phyloP scores from a whole-genome alignment of 1,140 invertebrate species.

The Callitettix versicolor region DNA sequence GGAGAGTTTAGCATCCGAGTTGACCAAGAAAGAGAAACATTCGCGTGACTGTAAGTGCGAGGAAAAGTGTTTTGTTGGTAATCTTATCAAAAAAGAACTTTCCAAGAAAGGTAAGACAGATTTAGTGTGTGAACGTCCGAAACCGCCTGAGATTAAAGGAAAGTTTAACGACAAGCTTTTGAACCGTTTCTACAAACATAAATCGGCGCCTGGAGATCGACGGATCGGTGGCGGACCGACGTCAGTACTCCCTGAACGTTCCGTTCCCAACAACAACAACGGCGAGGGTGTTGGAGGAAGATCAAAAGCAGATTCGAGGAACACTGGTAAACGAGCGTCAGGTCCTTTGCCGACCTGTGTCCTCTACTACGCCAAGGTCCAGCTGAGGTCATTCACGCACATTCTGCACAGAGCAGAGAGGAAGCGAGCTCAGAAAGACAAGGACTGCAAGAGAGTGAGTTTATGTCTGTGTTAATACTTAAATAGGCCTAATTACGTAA shows the following conservation, averaged over 20 bases:
- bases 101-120: neutral
- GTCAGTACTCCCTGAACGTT: no score
- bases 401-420: slow-evolving; percentile 12
- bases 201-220: no score
- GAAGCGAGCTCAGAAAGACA: neutral
- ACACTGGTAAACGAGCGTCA: no score
- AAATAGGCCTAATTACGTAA: no score
- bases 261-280: no score
- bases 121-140: slow-evolving; percentile 3
- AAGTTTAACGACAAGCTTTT: no score
- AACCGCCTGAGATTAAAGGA: slow-evolving; percentile 5
- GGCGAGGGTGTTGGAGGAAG: no score
- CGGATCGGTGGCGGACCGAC: no score
- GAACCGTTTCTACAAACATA: no score
- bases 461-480: no score
- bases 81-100: neutral
- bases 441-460: neutral
- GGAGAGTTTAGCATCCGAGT: neutral
- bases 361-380: slow-evolving; percentile 15
- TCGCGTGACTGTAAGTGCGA: neutral
- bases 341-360: slow-evolving; percentile 13
- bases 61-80: neutral
- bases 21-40: neutral
- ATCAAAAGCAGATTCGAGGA: no score
- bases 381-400: slow-evolving; percentile 21